Percentiles rank a stretch among this genome's conserved stretches.
These are phyloP conservation scores for Nasua narica DNA, from an alignment of 2,797 vertebrate genomes.

Conservation along the genomic window DNA sequence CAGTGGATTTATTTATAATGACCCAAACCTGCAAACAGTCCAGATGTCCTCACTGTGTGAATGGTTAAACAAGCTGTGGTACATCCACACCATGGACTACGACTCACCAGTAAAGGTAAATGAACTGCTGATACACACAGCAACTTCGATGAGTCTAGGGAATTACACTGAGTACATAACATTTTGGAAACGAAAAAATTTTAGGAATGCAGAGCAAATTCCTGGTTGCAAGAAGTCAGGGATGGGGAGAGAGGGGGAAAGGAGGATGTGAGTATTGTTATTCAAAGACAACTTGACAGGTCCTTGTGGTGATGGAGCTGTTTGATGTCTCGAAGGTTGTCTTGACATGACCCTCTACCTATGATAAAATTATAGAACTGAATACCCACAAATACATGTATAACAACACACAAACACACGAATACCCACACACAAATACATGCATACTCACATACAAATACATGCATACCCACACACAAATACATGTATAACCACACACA, in stretches of 20 bases:
- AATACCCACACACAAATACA: neutral
- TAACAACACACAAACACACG: neutral
- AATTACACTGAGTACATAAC: neutral
- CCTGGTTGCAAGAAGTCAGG: neutral
- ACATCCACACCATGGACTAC: neutral
- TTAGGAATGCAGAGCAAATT: neutral
- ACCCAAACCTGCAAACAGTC: neutral
- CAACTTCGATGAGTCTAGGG: neutral
- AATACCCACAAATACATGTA: neutral
- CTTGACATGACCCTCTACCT: neutral
- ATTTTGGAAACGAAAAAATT: neutral
- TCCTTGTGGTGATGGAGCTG: neutral
- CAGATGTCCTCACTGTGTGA: neutral
- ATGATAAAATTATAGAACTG: neutral
- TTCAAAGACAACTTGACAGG: neutral
- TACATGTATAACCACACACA: neutral
- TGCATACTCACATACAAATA: neutral
- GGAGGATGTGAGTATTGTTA: neutral
- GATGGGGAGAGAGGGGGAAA: neutral
- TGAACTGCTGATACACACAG: neutral
- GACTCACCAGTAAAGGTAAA: neutral
- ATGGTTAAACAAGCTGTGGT: neutral
- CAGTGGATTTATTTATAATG: neutral
- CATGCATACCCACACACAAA: neutral
- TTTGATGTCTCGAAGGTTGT: neutral